Conservation (phyloP, 2,888 invertebrate genomes). For the Syrphus vitripennis region DNA sequence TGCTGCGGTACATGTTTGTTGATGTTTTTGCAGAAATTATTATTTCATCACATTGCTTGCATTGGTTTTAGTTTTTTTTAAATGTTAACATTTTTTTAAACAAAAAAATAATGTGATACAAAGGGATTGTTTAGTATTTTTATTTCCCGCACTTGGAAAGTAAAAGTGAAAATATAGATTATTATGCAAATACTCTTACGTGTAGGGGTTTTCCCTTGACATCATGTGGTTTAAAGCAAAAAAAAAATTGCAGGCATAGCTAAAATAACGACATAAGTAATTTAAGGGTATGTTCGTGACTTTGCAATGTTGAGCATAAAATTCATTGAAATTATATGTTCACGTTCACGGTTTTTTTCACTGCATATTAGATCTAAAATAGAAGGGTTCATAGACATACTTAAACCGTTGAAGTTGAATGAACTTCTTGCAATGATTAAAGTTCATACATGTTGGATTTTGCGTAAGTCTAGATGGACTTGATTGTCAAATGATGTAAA, state of each 20-base stretch:
- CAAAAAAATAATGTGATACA: neutral
- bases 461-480: too few relatives aligned
- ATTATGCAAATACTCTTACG: constrained; percentile 55
- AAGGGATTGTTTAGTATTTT: constrained; percentile 14
- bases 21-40: constrained; percentile 35
- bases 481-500: too few relatives aligned
- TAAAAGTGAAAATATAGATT: constrained; percentile 61
- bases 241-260: neutral
- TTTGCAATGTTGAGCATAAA: neutral
- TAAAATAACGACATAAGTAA: neutral
- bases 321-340: neutral
- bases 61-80: constrained; percentile 15
- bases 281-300: constrained; percentile 5
- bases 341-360: neutral
- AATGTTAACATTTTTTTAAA: neutral
- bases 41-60: constrained; percentile 39
- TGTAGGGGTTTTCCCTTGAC: constrained; percentile 17
- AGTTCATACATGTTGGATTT: too few relatives aligned
- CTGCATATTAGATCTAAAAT: neutral
- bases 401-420: neutral
- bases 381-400: neutral
- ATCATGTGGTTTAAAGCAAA: neutral
- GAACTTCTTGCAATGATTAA: neutral
- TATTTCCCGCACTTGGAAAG: constrained; percentile 57
- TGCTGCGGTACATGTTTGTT: neutral